These are phyloP conservation scores for Arbacia lixula DNA, from an alignment of 53 echinoderm and acorn worm genomes.

Conservation along the genomic window DNA sequence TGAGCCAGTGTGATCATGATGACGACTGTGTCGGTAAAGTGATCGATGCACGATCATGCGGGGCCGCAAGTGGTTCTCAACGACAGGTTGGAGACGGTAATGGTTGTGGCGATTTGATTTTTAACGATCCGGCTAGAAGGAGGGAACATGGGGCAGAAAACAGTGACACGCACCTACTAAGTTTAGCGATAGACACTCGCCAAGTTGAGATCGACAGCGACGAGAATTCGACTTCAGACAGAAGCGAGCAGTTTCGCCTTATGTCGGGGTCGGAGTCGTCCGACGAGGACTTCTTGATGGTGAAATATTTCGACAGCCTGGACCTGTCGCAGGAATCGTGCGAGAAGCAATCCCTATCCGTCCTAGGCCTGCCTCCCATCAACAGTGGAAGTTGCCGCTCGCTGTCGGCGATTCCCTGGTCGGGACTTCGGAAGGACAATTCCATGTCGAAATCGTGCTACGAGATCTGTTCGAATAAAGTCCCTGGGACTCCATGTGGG, in stretches of 20 bases:
- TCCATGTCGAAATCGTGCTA: conserved; percentile 16
- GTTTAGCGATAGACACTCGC: too few species aligned
- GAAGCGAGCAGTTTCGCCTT: background rate
- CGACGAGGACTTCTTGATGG: conserved; percentile 20
- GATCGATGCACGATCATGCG: too few species aligned
- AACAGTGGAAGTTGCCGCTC: background rate
- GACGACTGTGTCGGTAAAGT: too few species aligned
- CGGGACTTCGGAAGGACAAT: background rate
- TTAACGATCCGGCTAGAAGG: too few species aligned
- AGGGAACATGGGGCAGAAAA: too few species aligned
- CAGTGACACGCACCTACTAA: too few species aligned
- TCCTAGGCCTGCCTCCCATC: conserved; percentile 1
- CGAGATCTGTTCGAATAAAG: conserved; percentile 25
- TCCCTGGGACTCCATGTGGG: conserved; percentile 9
- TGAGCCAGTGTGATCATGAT: too few species aligned
- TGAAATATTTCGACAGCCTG: conserved; percentile 21
- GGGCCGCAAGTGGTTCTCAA: too few species aligned
- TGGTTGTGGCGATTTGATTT: too few species aligned
- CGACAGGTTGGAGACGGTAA: too few species aligned
- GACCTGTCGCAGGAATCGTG: background rate
- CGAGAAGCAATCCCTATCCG: background rate
- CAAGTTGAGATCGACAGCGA: background rate
- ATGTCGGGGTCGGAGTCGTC: conserved; percentile 14
- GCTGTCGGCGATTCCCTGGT: conserved; percentile 21
- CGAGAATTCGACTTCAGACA: conserved; percentile 4